These are phyloP conservation scores for Sarcophaga peregrina DNA, from an alignment of 1,140 invertebrate species.

Conservation along the genomic window DNA sequence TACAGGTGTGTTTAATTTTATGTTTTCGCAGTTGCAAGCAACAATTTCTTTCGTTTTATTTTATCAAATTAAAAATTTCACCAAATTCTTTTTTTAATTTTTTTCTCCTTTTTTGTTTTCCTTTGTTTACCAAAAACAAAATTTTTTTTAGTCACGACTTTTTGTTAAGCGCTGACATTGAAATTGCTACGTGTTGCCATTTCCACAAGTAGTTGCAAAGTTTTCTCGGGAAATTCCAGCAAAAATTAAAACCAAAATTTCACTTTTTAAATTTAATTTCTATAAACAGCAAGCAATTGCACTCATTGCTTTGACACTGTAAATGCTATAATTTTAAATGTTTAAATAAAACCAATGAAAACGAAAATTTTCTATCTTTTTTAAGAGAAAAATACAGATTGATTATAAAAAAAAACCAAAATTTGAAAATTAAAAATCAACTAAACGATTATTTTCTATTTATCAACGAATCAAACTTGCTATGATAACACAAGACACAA, in stretches of 20 bases:
- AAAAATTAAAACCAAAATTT: not conserved
- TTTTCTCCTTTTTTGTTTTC: not conserved
- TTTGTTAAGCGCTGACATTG: not conserved
- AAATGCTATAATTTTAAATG: not conserved
- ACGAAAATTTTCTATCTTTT: no score
- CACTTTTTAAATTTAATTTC: conserved; percentile 10
- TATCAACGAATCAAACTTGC: no score
- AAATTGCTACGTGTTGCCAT: not conserved
- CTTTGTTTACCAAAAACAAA: not conserved
- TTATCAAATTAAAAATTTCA: not conserved
- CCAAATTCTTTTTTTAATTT: not conserved
- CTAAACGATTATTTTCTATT: no score
- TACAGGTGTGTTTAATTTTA: no score
- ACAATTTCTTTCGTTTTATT: not conserved
- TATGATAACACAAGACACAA: no score
- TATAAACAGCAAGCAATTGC: not conserved
- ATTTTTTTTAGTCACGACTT: not conserved
- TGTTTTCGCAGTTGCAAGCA: no score
- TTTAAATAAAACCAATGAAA: not conserved
- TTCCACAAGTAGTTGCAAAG: not conserved
- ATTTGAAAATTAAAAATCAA: no score
- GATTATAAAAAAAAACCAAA: no score
- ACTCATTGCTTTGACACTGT: not conserved
- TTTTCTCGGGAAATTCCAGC: not conserved
- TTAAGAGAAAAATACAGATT: no score